Conservation (phyloP, 2,113 vertebrate species). For the Prochilodus magdalenae region DNA sequence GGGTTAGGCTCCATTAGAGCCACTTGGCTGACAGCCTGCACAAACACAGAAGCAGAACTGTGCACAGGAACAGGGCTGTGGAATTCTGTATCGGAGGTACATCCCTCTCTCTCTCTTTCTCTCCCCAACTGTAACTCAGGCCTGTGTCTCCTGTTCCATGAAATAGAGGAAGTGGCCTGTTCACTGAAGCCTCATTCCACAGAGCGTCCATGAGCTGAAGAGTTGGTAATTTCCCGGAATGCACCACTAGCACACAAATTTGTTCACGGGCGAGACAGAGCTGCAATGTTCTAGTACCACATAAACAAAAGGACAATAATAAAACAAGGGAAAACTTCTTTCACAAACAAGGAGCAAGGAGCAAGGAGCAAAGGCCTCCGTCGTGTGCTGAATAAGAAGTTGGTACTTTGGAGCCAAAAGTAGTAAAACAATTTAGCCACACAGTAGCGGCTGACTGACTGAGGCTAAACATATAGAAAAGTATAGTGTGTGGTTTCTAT, state of each 20-base stretch:
- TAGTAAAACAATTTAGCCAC: neutral
- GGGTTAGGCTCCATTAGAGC: slow-evolving; percentile 30
- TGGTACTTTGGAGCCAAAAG: neutral
- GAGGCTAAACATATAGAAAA: neutral
- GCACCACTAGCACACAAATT: neutral
- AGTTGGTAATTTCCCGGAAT: neutral
- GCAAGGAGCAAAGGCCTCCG: neutral
- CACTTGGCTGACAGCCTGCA: slow-evolving; percentile 52
- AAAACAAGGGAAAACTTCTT: neutral
- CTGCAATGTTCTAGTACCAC: neutral
- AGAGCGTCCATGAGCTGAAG: neutral
- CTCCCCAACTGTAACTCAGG: slow-evolving; percentile 3
- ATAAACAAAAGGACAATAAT: neutral
- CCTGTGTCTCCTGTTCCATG: neutral
- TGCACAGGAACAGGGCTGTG: slow-evolving; percentile 46
- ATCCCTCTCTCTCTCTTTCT: neutral
- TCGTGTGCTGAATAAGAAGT: neutral
- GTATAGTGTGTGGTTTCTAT: neutral
- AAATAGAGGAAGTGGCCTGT: neutral
- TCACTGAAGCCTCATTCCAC: neutral
- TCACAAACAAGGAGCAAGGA: neutral
- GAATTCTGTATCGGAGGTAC: slow-evolving; percentile 41
- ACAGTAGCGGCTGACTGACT: too few species aligned
- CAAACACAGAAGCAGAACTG: slow-evolving; percentile 52
- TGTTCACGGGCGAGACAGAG: neutral